Base-by-base conservation (phyloP, 2,113 vertebrate genomes). In the Zosterops japonicus region DNA sequence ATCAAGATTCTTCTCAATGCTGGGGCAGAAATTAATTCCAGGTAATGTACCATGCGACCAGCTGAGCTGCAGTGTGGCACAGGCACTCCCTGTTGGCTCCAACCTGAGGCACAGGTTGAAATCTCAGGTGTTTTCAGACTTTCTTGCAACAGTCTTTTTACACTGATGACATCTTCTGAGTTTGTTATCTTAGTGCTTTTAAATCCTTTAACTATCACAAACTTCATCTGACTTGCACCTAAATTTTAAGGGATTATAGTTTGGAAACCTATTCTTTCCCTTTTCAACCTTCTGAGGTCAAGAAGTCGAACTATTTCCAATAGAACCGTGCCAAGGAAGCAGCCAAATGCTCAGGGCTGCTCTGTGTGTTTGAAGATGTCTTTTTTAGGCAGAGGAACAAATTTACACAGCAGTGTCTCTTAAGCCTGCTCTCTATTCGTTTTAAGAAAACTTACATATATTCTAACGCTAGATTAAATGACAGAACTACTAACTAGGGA, bases 1-100 rank as follows among this genome's bases (percentile, higher is more conserved):
- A 99, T 99, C 97, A 99, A 99, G 96, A 99, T 99, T 97, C 98
- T 99, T 72, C 98, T 99, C 85, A 99, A 99, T 95, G 99, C 99
- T 86, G 99, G 99, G 86, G 99, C 99, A 89, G 99, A 99, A 98
- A 99, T 99, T 80, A 99, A 99, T 98, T 99, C 99, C 96, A 99
- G 99, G 99, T 99, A 98, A 96, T 13, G 56, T 28, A 21, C 29
- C 46, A 0, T 5, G 29, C 42, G 28, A 31, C 8, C 22, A 31
- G 36, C 7, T 35, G 31, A 87, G 22, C 63, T 56, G 68, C 50
- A 49, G 25, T 6, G 1, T 9, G 25, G 46, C 35, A 65, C 23
- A 29, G 36, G 35, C 49, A 11, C 21, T 78, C 22, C 2, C 0
- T 79, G 27, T 5, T 65, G 63, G 9, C 71, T 87, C 2, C 5